Percentiles rank a stretch among this genome's conserved stretches.
phyloP scores from a whole-genome alignment of 2,797 vertebrate genomes.

The Corythornis leucogaster region DNA sequence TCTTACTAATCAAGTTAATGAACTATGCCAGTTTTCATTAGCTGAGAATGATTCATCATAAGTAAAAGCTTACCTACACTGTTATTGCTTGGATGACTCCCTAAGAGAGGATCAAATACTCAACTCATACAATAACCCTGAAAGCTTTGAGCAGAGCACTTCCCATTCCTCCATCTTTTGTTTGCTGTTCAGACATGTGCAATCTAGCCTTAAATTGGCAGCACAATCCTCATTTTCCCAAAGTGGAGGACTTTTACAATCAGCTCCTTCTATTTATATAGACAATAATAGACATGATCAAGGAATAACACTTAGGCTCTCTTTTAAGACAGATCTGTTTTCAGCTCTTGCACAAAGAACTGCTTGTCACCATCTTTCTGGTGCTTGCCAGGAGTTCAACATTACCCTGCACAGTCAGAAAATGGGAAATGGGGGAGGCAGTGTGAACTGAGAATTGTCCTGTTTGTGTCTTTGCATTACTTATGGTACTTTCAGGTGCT shows the following conservation, averaged over 20 bases:
- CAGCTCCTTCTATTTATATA: slow-evolving; percentile 28
- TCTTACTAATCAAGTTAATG: neutral
- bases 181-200: neutral
- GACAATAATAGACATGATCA: slow-evolving; percentile 28
- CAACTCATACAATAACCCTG: neutral
- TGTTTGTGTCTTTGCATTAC: neutral
- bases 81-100: neutral
- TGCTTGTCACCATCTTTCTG: slow-evolving; percentile 4
- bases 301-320: neutral
- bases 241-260: slow-evolving; percentile 34
- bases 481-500: neutral
- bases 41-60: neutral
- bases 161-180: neutral
- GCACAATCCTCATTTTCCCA: neutral
- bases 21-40: neutral
- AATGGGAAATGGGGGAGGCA: neutral
- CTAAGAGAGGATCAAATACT: neutral
- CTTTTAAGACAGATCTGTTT: slow-evolving; percentile 38
- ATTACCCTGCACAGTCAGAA: neutral
- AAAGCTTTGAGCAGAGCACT: neutral
- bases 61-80: neutral
- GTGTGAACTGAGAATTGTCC: neutral
- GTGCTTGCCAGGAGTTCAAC: neutral
- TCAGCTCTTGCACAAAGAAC: slow-evolving; percentile 10
- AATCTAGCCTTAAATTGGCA: neutral